Conservation (phyloP, 2,113 vertebrate genomes). For the Anguilla japonica region DNA sequence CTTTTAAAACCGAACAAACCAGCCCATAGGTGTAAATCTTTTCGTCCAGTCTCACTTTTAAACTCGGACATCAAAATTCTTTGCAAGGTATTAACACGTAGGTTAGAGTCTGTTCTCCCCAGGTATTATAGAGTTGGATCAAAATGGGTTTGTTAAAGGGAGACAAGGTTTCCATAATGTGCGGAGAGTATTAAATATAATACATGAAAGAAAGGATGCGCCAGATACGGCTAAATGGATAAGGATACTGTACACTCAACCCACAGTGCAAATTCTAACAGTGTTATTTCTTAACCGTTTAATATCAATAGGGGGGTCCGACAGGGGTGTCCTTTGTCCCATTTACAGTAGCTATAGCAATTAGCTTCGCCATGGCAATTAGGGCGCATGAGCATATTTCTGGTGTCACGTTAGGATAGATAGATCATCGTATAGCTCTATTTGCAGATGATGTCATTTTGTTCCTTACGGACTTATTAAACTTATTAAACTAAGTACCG, state of each 20-base stretch:
- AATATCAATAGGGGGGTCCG: neutral
- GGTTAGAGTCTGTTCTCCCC: no score
- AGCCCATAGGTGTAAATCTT: no score
- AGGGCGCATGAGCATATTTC: neutral
- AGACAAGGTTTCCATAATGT: no score
- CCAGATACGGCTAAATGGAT: neutral
- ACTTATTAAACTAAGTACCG: neutral
- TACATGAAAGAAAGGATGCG: no score
- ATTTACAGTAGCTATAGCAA: neutral
- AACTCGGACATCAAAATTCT: no score
- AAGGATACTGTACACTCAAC: constrained; percentile 7
- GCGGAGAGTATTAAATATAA: no score
- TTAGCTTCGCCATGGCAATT: neutral
- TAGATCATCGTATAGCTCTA: neutral
- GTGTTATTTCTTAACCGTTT: neutral
- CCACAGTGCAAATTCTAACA: neutral
- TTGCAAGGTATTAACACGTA: no score
- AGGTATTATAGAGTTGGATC: no score
- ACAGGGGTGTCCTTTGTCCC: neutral
- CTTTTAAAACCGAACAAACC: no score
- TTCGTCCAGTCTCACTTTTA: no score
- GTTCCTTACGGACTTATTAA: neutral
- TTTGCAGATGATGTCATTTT: constrained; percentile 13
- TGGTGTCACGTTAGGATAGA: neutral
- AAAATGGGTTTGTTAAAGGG: no score